Conservation (phyloP, 2,113 vertebrate genomes). For the Felis chaus region DNA sequence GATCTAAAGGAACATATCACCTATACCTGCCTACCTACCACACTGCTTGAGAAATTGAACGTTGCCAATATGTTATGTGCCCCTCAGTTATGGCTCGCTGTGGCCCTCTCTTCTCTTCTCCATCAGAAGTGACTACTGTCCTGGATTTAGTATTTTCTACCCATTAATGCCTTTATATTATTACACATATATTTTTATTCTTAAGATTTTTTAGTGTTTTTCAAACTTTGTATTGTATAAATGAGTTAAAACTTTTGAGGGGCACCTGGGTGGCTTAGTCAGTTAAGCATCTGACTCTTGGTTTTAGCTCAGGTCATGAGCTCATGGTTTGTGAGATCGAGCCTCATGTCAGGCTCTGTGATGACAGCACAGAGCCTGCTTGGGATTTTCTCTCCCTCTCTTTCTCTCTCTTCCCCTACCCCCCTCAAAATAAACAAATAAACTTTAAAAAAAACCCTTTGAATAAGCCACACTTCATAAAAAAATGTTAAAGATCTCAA, state of each 20-base stretch:
- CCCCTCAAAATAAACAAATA: no score
- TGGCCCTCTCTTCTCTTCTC: background rate
- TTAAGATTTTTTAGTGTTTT: background rate
- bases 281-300: no score
- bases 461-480: background rate
- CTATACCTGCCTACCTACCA: background rate
- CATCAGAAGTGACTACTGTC: background rate
- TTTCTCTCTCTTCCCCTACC: no score
- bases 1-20: background rate
- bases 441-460: background rate
- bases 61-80: background rate
- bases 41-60: background rate
- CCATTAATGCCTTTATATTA: background rate
- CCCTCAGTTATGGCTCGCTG: background rate
- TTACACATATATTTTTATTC: background rate
- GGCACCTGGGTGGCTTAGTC: no score
- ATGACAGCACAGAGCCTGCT: no score
- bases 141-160: background rate
- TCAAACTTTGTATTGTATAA: background rate
- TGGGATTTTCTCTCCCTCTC: no score
- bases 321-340: no score
- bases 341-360: no score
- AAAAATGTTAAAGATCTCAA: constrained; percentile 34
- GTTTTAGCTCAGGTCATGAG: no score
- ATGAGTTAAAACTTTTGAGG: background rate